A percentile compares a stretch with the other conserved stretches of the same genome.
Evolutionary conservation across 2,113 vertebrate genomes (phyloP).

Genomic region (Notothenia coriiceps): DNA sequence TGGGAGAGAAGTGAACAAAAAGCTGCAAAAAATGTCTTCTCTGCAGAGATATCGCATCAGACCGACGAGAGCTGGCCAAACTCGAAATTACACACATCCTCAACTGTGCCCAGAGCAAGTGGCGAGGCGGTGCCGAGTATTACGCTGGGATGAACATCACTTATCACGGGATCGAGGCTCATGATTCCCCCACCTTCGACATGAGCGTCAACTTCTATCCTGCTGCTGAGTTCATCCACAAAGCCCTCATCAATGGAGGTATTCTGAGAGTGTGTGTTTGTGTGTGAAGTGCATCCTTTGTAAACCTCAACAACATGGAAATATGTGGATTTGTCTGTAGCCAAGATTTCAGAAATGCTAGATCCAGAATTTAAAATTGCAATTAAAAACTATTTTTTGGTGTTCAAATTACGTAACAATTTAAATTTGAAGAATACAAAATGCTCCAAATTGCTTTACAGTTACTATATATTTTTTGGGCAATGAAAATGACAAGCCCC

Average conservation of each 20-base stretch:
- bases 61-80: slow-evolving; percentile 88
- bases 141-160: slow-evolving; percentile 91
- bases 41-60: slow-evolving; percentile 92
- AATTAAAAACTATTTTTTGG: too few species aligned
- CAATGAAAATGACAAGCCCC: too few species aligned
- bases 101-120: slow-evolving; percentile 94
- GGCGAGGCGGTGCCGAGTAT: slow-evolving; percentile 89
- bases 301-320: too few species aligned
- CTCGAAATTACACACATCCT: slow-evolving; percentile 94
- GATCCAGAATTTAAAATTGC: too few species aligned
- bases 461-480: too few species aligned
- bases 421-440: too few species aligned
- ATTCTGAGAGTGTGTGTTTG: background rate
- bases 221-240: slow-evolving; percentile 94
- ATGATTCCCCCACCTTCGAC: slow-evolving; percentile 94
- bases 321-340: too few species aligned
- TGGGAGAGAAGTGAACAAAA: too few species aligned
- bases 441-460: too few species aligned
- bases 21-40: background rate
- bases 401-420: too few species aligned
- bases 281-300: background rate
- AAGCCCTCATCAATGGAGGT: slow-evolving; percentile 87
- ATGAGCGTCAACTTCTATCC: slow-evolving; percentile 98
- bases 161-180: slow-evolving; percentile 94
- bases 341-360: too few species aligned